Evolutionary conservation across 2,888 invertebrate genomes (phyloP), one percentile per base, ranked within the genome.

Genomic region (Tillus elongatus): DNA sequence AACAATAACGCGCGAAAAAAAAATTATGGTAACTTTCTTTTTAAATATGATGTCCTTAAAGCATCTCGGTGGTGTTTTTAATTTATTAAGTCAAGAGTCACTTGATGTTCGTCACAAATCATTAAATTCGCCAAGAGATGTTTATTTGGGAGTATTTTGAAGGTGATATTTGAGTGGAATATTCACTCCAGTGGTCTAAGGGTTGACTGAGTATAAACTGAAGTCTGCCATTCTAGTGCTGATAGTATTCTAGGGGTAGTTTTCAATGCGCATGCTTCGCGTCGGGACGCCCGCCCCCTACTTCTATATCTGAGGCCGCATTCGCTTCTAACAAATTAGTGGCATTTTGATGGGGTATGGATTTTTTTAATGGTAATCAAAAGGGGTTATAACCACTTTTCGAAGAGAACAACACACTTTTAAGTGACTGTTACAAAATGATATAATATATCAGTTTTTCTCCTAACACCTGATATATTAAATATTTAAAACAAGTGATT

Each of bases 271-370:
- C 56, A 50, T 50, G 54, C 55, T 56, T 47, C 49, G 42, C 54
- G 58, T 59, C 55, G 58, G 52, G 59, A 56, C 61, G 61, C 54
- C 57, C 60, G 52, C 51, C 56, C 58, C 52, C 57, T 54, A 44
- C 50, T 48, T 47, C 49, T 47, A 41, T 50, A 56, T 52, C 53
- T 53, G 57, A 51, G 54, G 60, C 60, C 63, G 63, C 61, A 63
- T 61, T 64, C 62, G 63, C 60, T 56, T 58, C 58, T 50, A 54
- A 60, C 62, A 61, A 64, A 64, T 64, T 64, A 64, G 63, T 63
- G 59, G 61, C 61, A 55, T 63, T 63, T 63, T 63, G 64, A 63
- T 60, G 63, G 62, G 53, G 58, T 64, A 64, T 64, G 57, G 64
- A 64, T 64, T 64, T 64, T 63, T 62, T 39, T 61, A 63, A 64